Base-by-base conservation (phyloP, 2,888 invertebrate species). In the Panzeria rudis region DNA sequence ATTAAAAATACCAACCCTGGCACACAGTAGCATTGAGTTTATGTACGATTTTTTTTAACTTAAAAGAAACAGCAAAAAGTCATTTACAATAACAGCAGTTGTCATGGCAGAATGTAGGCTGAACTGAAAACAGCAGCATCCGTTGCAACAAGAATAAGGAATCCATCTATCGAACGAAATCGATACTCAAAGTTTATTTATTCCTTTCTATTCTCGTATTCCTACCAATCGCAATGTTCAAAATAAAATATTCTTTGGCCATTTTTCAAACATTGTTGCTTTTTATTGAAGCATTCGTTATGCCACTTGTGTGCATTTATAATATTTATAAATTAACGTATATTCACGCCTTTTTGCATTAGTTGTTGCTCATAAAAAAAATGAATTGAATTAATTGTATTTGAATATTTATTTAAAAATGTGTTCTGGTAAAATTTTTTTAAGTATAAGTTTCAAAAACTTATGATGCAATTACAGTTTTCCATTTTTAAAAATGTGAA, bases 381-480 rank as follows among this genome's bases (percentile, higher is more conserved):
- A 44, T 56, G 11, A 62, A 68, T 29, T 69, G 69, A 62, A 85
- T 85, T 75, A 52, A 85, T 84, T 85, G 81, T 76, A 82, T 87
- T 87, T 84, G 73, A 86, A 86, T 83, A 83, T 83, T 84, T 29
- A n/a, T n/a, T n/a, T n/a, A n/a, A 77, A 86, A 79, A 86, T 87
- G 81, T 87, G 86, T 86, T 84, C 76, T 80, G 79, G 73, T 73
- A 62, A n/a, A 61, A 62, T 29, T 71, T 50, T 15, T 3, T 11
- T 29, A 9, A 44, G 20, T 25, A 2, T 23, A 25, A n/a, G 25
- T 71, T 38, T 72, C 38, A 3, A 2, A 38, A 44, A 47, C 56
- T 11, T 44, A 47, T 54, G 32, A 69, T 47, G 52, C 32, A 69
- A 69, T 59, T 68, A 66, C 5, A 66, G n/a, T 59, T 47, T 76